Evolutionary conservation across 2,888 invertebrate genomes (phyloP).

Genomic region (Pyrrhia umbra): DNA sequence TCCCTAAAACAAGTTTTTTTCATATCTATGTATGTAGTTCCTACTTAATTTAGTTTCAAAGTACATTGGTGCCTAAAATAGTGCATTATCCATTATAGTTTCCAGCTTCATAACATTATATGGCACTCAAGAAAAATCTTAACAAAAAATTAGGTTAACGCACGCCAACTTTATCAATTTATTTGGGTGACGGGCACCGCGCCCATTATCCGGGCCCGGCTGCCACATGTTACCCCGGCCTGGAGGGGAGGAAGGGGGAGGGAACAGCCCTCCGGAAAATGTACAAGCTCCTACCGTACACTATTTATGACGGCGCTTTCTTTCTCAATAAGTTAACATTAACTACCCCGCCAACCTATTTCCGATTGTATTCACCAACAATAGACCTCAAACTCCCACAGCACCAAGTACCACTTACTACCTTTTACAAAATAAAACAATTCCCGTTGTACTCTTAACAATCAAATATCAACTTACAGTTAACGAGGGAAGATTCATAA

Average conservation of each 20-base stretch:
- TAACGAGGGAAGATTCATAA: slow-evolving; percentile 71
- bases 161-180: slow-evolving; percentile 74
- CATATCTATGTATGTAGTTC: too few relatives aligned
- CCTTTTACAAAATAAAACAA: slow-evolving; percentile 48
- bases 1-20: too few relatives aligned
- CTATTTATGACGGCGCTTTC: slow-evolving; percentile 71
- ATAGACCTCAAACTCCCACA: slow-evolving; percentile 64
- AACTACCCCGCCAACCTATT: slow-evolving; percentile 60
- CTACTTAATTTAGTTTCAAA: background rate
- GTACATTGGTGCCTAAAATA: background rate
- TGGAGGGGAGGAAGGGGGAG: background rate
- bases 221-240: slow-evolving; percentile 65
- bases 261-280: slow-evolving; percentile 65
- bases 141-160: slow-evolving; percentile 63
- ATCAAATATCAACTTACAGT: slow-evolving; percentile 70
- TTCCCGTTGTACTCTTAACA: slow-evolving; percentile 55
- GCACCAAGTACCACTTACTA: slow-evolving; percentile 58
- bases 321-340: slow-evolving; percentile 73
- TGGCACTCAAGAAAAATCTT: slow-evolving; percentile 44
- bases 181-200: slow-evolving; percentile 62
- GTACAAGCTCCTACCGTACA: slow-evolving; percentile 69
- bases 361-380: slow-evolving; percentile 56
- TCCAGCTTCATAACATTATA: slow-evolving; percentile 33
- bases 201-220: slow-evolving; percentile 62
- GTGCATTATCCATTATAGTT: slow-evolving; percentile 8